A percentile compares a stretch with the other conserved stretches of the same genome.
phyloP scores from a whole-genome alignment of 2,113 vertebrate genomes.

The Myocastor coypus region DNA sequence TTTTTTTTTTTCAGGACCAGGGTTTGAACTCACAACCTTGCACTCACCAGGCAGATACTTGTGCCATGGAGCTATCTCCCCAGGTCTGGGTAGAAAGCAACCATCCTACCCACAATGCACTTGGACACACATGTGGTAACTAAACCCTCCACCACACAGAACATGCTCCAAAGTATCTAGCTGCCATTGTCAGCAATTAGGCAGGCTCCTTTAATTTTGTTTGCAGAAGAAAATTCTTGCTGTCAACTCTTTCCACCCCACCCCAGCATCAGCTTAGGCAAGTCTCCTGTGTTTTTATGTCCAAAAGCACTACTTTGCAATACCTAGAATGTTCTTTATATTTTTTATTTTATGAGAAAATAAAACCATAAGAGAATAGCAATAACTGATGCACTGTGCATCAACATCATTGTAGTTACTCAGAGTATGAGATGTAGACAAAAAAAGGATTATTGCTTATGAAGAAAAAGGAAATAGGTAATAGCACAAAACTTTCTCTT shows the following conservation, averaged over 20 bases:
- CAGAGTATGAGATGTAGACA: neutral
- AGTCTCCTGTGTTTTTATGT: neutral
- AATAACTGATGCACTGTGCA: neutral
- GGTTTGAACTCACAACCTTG: no score
- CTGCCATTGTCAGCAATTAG: neutral
- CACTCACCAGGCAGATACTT: no score
- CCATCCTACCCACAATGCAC: neutral
- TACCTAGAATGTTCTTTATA: neutral
- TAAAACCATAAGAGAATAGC: neutral
- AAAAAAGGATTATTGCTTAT: neutral
- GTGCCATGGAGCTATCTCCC: no score
- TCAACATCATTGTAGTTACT: neutral
- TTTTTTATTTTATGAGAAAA: neutral
- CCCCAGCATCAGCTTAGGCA: rapidly evolving
- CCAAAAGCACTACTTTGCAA: neutral
- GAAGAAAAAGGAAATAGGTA: neutral
- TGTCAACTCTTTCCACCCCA: neutral
- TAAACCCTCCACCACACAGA: neutral
- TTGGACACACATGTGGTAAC: neutral
- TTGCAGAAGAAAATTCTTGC: neutral
- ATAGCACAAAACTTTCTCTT: neutral
- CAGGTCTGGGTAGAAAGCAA: neutral
- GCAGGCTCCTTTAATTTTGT: neutral
- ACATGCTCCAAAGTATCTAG: neutral
- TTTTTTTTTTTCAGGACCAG: no score